Evolutionary conservation across 2,113 vertebrate species (phyloP), one percentile per base, ranked within the genome.

Genomic region (Myrmecobius fasciatus): DNA sequence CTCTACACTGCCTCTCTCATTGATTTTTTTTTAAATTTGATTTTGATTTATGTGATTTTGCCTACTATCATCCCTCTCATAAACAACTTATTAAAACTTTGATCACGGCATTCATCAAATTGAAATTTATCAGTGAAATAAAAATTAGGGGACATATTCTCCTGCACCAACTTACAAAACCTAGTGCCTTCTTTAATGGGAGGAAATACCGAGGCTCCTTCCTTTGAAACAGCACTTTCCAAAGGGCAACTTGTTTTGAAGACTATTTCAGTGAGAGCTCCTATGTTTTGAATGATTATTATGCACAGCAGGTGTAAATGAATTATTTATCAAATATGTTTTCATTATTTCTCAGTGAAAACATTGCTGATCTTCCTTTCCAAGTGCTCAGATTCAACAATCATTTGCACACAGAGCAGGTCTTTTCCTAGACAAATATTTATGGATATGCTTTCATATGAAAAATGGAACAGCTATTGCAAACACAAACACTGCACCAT

Each of bases 301-400:
- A 98, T 98, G 97, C 98, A 98, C 97, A 98, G 98, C 98, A 97
- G 98, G 97, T 98, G 96, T 97, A 97, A 98, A 98, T 99, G 97
- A 98, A 98, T 99, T 98, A 98, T 99, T 98, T 98, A 98, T 98
- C 97, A 98, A 98, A 98, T 97, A 98, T 98, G 95, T 97, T 98
- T 98, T 98, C 53, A 49, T 98, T 98, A 98, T 98, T 98, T 98
- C 97, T 97, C 96, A 97, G 95, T 96, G 96, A 98, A 98, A 99
- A 97, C 93, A 98, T 60, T 25, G 43, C 96, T 97, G 96, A 98
- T 98, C 94, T 98, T 89, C 95, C 96, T 97, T 98, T 97, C 91
- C 93, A 97, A 97, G 96, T 96, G 96, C 92, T 98, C 96, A 94
- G 95, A 97, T 97, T 96, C 97, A 97, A 95, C 94, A 96, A 83